These are phyloP conservation scores for Sardinella longiceps DNA, from an alignment of 2,797 vertebrate genomes.

Conservation along the genomic window DNA sequence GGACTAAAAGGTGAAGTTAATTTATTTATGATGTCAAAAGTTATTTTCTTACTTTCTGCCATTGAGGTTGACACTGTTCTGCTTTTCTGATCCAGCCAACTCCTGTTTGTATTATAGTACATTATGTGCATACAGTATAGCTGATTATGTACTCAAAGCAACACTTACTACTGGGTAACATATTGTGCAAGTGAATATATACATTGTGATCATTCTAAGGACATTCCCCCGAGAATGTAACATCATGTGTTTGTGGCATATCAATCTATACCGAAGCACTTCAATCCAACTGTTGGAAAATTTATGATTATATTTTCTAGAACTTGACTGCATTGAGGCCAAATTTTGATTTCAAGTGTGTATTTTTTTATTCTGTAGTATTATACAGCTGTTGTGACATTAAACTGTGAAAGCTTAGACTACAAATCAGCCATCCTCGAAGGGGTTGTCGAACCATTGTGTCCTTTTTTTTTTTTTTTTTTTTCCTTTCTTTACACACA, in stretches of 20 bases:
- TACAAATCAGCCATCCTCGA: constrained; percentile 55
- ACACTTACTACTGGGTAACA: constrained; percentile 58
- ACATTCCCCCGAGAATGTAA: constrained; percentile 54
- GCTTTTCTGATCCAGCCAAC: constrained; percentile 58
- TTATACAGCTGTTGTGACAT: constrained; percentile 73
- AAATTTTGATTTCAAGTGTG: constrained; percentile 54
- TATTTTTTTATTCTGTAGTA: constrained; percentile 62
- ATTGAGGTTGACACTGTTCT: constrained; percentile 52
- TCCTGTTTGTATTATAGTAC: constrained; percentile 61
- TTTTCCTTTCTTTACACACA: constrained; percentile 71
- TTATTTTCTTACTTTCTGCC: constrained; percentile 60
- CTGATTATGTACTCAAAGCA: constrained; percentile 58
- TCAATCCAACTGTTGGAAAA: constrained; percentile 54
- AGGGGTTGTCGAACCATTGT: constrained; percentile 73
- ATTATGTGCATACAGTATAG: constrained; percentile 61
- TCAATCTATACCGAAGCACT: constrained; percentile 56
- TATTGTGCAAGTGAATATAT: constrained; percentile 58
- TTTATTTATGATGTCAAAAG: constrained; percentile 51
- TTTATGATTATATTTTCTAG: constrained; percentile 56
- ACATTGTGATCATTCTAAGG: constrained; percentile 56
- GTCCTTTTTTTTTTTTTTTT: constrained; percentile 77
- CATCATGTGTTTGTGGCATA: constrained; percentile 52
- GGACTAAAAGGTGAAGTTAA: constrained; percentile 30
- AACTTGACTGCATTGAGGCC: constrained; percentile 57
- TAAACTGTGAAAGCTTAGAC: constrained; percentile 72